These are phyloP conservation scores for Anoplophora glabripennis DNA, from an alignment of 1,140 invertebrate genomes.

Conservation along the genomic window DNA sequence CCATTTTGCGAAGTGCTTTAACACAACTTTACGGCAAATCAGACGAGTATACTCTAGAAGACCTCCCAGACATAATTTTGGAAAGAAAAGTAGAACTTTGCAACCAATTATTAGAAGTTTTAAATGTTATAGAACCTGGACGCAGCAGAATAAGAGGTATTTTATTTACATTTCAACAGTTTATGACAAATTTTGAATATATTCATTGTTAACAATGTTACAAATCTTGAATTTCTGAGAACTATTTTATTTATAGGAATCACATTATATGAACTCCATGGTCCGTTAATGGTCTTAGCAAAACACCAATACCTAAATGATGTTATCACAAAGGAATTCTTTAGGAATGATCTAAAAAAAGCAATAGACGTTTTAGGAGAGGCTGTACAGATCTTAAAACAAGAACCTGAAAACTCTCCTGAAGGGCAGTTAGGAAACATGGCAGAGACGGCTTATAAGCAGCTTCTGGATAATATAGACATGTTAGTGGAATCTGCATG, in stretches of 20 bases:
- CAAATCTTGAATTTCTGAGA: neutral
- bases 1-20: slow-evolving; percentile 62
- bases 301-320: slow-evolving; percentile 61
- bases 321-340: slow-evolving; percentile 56
- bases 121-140: slow-evolving; percentile 74
- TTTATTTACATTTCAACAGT: neutral
- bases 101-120: slow-evolving; percentile 61
- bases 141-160: slow-evolving; percentile 69
- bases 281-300: slow-evolving; percentile 67
- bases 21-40: slow-evolving; percentile 74
- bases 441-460: slow-evolving; percentile 59
- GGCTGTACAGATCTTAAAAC: slow-evolving; percentile 60
- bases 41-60: slow-evolving; percentile 66
- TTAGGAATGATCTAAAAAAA: slow-evolving; percentile 64
- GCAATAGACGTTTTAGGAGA: slow-evolving; percentile 59
- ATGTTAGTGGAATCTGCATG: slow-evolving; percentile 44
- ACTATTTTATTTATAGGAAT: slow-evolving; percentile 54
- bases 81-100: slow-evolving; percentile 75
- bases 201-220: neutral
- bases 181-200: neutral
- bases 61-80: slow-evolving; percentile 67
- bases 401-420: slow-evolving; percentile 64
- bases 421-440: slow-evolving; percentile 68
- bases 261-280: slow-evolving; percentile 75
- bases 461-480: slow-evolving; percentile 63